phyloP scores from a whole-genome alignment of 2,888 invertebrate genomes.

The Caenorhabditis sp. region DNA sequence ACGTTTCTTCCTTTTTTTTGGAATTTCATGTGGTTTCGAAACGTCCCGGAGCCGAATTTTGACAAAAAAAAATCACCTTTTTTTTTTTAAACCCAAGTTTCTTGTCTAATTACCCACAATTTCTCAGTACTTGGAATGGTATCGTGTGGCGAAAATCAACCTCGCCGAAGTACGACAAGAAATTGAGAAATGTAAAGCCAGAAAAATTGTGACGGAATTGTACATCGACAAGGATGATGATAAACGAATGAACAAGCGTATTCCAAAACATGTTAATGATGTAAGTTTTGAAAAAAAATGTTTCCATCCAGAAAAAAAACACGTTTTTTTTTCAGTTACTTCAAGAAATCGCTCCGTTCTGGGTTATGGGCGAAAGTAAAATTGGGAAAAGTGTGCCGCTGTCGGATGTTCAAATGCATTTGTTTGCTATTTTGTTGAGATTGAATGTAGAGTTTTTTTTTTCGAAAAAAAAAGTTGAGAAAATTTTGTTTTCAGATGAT shows the following conservation, averaged over 20 bases:
- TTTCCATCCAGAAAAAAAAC: no score
- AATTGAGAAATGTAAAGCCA: not conserved
- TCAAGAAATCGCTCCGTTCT: not conserved
- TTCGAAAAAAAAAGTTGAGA: not conserved
- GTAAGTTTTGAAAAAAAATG: not conserved
- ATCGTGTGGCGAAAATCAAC: not conserved
- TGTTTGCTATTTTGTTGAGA: conserved; percentile 3
- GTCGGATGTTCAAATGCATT: not conserved
- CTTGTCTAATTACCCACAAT: not conserved
- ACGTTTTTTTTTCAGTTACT: not conserved
- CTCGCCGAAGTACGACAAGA: not conserved
- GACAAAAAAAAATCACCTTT: not conserved
- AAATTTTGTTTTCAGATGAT: not conserved
- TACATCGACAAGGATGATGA: not conserved
- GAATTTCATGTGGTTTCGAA: no score
- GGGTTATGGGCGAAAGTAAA: not conserved
- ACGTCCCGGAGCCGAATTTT: no score
- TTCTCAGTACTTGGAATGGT: conserved; percentile 4
- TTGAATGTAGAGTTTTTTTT: not conserved
- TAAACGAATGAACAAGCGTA: not conserved
- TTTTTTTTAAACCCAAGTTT: no score
- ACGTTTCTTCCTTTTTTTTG: no score
- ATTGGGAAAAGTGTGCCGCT: not conserved
- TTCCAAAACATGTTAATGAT: not conserved
- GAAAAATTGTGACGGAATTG: not conserved